phyloP scores from a whole-genome alignment of 1,140 invertebrate species.

The Triops longicaudatus region DNA sequence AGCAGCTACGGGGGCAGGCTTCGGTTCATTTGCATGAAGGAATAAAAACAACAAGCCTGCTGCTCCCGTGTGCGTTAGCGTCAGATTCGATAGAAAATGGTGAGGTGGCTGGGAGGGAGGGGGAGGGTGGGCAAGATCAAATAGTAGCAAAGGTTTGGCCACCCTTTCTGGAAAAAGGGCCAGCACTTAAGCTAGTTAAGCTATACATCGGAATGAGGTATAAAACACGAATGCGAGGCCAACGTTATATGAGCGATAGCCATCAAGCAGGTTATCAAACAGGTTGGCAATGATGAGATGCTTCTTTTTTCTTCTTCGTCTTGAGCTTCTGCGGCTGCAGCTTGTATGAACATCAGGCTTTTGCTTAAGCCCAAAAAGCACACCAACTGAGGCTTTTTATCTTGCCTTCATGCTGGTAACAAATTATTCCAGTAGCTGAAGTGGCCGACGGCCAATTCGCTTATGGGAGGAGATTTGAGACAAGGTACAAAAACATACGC shows the following conservation, averaged over 20 bases:
- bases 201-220: constrained; percentile 15
- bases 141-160: neutral
- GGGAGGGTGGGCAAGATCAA: neutral
- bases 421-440: constrained; percentile 2
- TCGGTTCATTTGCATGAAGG: constrained; percentile 1
- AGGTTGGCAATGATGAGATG: neutral
- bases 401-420: neutral
- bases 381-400: neutral
- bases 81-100: neutral
- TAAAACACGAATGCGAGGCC: constrained; percentile 8
- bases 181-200: neutral
- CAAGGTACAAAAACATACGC: constrained; percentile 11
- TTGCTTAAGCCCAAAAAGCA: neutral
- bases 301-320: neutral
- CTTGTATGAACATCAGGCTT: neutral
- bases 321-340: neutral
- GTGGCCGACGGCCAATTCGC: neutral
- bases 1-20: neutral
- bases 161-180: neutral
- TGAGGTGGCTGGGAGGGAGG: no score
- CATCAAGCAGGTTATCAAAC: constrained; percentile 12
- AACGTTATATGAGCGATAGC: constrained; percentile 12
- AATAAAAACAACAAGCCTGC: constrained; percentile 9
- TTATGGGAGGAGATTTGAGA: neutral
- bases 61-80: neutral